Evolutionary conservation across 2,888 invertebrate genomes (phyloP), one percentile per base, ranked within the genome.

Genomic region (Mycogona germanica): DNA sequence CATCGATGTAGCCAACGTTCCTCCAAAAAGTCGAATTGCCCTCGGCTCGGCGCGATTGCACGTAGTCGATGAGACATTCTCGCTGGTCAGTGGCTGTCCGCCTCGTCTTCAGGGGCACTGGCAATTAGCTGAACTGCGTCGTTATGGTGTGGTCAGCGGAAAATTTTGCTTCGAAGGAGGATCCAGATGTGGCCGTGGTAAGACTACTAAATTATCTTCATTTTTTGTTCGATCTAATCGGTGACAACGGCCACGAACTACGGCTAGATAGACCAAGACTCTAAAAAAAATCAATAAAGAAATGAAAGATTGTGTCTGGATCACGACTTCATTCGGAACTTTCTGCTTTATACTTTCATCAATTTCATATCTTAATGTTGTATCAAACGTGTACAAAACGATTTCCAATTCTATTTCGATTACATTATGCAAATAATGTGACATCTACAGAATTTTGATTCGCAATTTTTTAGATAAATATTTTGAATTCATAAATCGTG

Each of bases 131-230:
- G 80, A 82, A 68, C 74, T 84, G 68, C 78, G 88, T 59, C 78
- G 87, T 49, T 91, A 87, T 68, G 89, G 89, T 1, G 82, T 86
- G 12, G 82, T 88, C 38, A 87, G 88, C 58, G 70, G 86, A 53
- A 68, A 71, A 60, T 88, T 91, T 68, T 87, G 88, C 66, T 89
- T 89, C 71, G 89, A 92, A 70, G 91, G 88, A 1, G 92, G 71
- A 1, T 87, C 88, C 0, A 77, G 84, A 58, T 89, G 88, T 68
- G 87, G 87, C 2, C 84, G 83, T 64, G 88, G 70, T 68, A 60
- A 58, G 60, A n/a, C n/a, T n/a, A n/a, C n/a, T n/a, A n/a, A n/a
- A n/a, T n/a, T n/a, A n/a, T 68, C 60, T n/a, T n/a, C n/a, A n/a
- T n/a, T n/a, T n/a, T n/a, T n/a, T n/a, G n/a, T n/a, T n/a, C n/a